Evolutionary conservation across 1,140 invertebrate species (phyloP).

Genomic region (Papilio helenus): DNA sequence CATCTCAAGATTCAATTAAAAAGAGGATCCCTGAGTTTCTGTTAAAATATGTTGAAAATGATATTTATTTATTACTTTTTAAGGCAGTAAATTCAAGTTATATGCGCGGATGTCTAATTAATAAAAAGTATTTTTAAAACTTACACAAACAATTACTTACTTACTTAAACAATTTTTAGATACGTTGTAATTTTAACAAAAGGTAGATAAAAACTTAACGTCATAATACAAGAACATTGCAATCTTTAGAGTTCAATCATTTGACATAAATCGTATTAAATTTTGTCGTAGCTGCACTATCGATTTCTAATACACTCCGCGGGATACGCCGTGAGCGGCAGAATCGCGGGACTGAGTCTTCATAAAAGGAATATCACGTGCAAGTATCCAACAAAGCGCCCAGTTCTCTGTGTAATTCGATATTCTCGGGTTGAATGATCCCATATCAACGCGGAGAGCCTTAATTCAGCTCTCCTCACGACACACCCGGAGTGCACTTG

Average conservation of each 20-base stretch:
- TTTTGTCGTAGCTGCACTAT: conserved; percentile 27
- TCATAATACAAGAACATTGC: not conserved
- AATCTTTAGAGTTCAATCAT: conserved; percentile 24
- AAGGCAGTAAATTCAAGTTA: not conserved
- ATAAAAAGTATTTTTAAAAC: too few relatives aligned
- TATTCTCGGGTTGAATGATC: conserved; percentile 81
- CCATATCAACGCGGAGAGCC: conserved; percentile 79
- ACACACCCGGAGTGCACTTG: conserved; percentile 78
- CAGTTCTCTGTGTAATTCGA: conserved; percentile 78
- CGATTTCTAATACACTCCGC: conserved; percentile 36
- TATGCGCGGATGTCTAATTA: not conserved
- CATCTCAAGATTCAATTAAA: not conserved
- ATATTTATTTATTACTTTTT: conserved; percentile 1
- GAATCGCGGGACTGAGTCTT: conserved; percentile 40
- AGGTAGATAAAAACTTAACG: not conserved
- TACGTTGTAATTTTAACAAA: not conserved
- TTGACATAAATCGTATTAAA: conserved; percentile 21
- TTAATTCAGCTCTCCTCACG: conserved; percentile 79
- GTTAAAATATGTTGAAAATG: not conserved
- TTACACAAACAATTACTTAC: too few relatives aligned
- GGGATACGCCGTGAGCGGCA: conserved; percentile 18
- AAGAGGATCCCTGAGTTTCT: not conserved
- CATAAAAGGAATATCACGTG: conserved; percentile 76
- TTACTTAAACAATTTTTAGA: not conserved
- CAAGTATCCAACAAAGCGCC: conserved; percentile 76